Conservation (phyloP, 2,888 invertebrate genomes). For the Cheilosia vulpina region DNA sequence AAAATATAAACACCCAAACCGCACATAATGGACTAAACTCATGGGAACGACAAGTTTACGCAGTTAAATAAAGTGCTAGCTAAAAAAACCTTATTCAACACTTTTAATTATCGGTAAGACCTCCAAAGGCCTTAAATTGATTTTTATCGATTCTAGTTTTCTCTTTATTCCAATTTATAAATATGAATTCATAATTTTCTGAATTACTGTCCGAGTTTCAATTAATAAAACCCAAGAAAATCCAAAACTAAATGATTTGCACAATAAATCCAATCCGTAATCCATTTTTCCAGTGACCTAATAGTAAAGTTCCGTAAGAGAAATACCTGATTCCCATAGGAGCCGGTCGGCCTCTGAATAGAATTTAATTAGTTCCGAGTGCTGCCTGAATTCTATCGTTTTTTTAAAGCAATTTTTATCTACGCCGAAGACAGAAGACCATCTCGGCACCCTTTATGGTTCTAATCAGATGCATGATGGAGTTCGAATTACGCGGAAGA, state of each 20-base stretch:
- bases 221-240: constrained; percentile 35
- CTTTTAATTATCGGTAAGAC: background rate
- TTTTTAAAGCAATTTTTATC: constrained; percentile 65
- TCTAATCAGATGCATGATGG: constrained; percentile 28
- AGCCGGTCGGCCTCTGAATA: constrained; percentile 54
- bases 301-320: background rate
- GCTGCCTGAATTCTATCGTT: constrained; percentile 37
- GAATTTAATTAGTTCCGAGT: constrained; percentile 65
- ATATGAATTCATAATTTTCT: constrained; percentile 23
- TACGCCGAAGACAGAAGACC: constrained; percentile 26
- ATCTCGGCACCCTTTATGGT: constrained; percentile 44
- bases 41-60: constrained; percentile 35
- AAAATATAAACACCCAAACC: constrained; percentile 9
- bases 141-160: constrained; percentile 16
- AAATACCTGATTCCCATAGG: constrained; percentile 21
- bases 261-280: constrained; percentile 38
- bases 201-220: constrained; percentile 35
- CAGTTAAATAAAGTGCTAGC: constrained; percentile 27
- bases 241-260: constrained; percentile 48
- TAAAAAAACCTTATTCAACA: constrained; percentile 7
- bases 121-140: constrained; percentile 14
- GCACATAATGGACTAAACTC: constrained; percentile 21
- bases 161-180: constrained; percentile 22
- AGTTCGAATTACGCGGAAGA: constrained; percentile 46
- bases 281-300: constrained; percentile 38